Evolutionary conservation across 2,113 vertebrate genomes (phyloP), one percentile per base, ranked within the genome.

Genomic region (Callospermophilus lateralis): DNA sequence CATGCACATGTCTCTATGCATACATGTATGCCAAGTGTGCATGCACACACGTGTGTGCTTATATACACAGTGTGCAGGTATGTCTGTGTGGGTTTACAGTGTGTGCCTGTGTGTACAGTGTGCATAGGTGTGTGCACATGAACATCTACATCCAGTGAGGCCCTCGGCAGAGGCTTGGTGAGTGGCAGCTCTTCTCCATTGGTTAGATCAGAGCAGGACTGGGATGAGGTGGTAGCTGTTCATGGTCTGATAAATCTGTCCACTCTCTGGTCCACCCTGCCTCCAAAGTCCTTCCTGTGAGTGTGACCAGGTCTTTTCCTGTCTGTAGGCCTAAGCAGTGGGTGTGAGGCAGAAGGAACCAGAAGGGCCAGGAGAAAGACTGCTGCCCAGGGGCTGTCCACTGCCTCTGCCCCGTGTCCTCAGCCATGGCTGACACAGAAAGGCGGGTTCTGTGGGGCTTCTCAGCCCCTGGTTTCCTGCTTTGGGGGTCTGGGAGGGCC

Each of bases 131-230:
- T 55, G 20, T n/a, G 24, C 39, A 6, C 32, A 37, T 37, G 32
- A 6, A 26, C 37, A 4, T n/a, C 24, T 1, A 37, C 11, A 20
- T 15, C 16, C 26, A 1, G 39, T 1, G 39, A 28, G 55, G 13
- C 61, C 86, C 20, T 2, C 1, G 0, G 39, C n/a, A 53, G 26
- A 37, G 58, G 39, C 39, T 45, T 37, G 58, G 6, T 24, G 63
- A 5, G 28, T 30, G 39, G 19, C 6, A 20, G 53, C 68, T 95
- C 15, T 17, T 42, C 34, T 34, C 7, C 3, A 6, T 24, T 22
- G 53, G 42, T 37, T 24, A 39, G 1, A 7, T 55, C 37, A 55
- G 28, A 42, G 68, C 16, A 24, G 20, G 17, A 24, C 53, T 26
- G 10, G 26, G 4, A 19, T 2, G 39, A 19, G 24, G 10, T 5